Conservation (phyloP, 2,113 vertebrate species). For the Nymphicus hollandicus region DNA sequence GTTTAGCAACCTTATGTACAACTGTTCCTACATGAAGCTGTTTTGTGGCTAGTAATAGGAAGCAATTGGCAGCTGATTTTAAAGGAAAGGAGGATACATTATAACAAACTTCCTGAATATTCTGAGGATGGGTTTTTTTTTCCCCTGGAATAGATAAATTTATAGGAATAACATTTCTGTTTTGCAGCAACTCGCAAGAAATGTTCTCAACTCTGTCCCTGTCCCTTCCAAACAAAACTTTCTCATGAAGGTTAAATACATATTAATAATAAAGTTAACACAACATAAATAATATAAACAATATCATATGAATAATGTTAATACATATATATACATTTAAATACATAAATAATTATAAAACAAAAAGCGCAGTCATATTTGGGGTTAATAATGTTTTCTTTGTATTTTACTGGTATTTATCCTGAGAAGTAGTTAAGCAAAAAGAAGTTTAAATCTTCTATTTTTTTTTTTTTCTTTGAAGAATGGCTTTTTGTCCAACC, state of each 20-base stretch:
- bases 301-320: background rate
- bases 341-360: background rate
- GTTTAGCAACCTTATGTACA: background rate
- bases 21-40: background rate
- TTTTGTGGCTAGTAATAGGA: background rate
- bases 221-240: background rate
- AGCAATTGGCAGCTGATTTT: background rate
- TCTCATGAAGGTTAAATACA: background rate
- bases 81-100: background rate
- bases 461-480: background rate
- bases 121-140: background rate
- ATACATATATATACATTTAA: background rate
- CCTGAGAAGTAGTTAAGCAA: background rate
- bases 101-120: background rate
- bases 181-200: background rate
- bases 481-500: background rate
- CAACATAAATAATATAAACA: background rate
- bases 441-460: background rate
- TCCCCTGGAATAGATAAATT: background rate
- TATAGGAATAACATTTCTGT: background rate
- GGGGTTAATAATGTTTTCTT: background rate
- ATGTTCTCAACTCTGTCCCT: background rate
- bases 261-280: background rate
- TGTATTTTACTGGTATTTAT: background rate
- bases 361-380: background rate